Base-by-base conservation (phyloP, 2,113 vertebrate species). In the Danionella cerebrum region DNA sequence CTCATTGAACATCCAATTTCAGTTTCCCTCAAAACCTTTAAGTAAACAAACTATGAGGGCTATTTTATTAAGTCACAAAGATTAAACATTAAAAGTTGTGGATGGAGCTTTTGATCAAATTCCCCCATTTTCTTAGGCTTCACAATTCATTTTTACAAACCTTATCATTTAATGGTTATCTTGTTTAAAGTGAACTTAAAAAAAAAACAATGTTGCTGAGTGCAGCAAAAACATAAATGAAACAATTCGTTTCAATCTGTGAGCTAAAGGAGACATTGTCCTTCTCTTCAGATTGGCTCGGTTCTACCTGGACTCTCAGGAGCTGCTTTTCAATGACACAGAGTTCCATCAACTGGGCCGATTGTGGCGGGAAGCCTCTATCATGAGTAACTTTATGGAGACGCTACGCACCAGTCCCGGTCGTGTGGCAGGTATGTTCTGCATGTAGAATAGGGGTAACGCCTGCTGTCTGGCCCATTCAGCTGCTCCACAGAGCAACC, bases 371-470 rank as follows among this genome's bases (percentile, higher is more conserved):
- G 94, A 98, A 13, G 70, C 94, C 45, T 79, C 83, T 0, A 71
- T 85, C 16, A 87, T 97, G 78, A 91, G 87, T 33, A 87, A 89
- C 72, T 88, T 97, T 77, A 91, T 97, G 92, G 89, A 94, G 47
- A 90, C 84, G 9, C 75, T 98, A 24, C 86, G 89, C 76, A 92
- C 73, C 36, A 89, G 90, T 71, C 95, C 95, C 0, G 86, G 82
- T 67, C 84, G 72, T 72, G 72, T 88, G 57, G 75, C 91, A 89
- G 96, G 95, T 94, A 81, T n/a, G n/a, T n/a, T n/a, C n/a, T n/a
- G n/a, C n/a, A 52, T 59, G 38, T 59, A 18, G 38, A 2, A 24
- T 13, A 11, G 24, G 53, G 8, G 33, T 9, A 5, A 12, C 2
- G 8, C 29, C n/a, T 29, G 38, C 22, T 27, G 22, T 42, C 14